Evolutionary conservation across 92 coral and sea anemone species (phyloP).

Genomic region (Siderastrea radians): DNA sequence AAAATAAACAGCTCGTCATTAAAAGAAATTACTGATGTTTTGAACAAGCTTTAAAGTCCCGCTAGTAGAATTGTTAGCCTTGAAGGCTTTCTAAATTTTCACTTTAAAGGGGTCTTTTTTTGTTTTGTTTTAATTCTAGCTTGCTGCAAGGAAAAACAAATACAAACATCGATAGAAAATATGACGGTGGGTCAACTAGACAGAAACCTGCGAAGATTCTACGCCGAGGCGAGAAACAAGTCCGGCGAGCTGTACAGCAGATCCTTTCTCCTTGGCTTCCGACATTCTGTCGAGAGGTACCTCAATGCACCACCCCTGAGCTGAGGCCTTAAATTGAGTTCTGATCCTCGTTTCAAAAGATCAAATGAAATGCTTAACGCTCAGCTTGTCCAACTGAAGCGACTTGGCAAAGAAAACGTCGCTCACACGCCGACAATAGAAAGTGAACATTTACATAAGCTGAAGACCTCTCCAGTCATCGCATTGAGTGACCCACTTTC

Average conservation of each 20-base stretch:
- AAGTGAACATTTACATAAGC: conserved; percentile 34
- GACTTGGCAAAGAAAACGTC: conserved; percentile 59
- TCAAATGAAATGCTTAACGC: conserved; percentile 46
- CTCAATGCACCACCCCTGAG: conserved; percentile 51
- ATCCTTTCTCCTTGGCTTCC: conserved; percentile 37
- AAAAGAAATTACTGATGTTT: too few relatives aligned
- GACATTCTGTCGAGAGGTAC: conserved; percentile 47
- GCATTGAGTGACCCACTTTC: conserved; percentile 21
- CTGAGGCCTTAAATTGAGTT: conserved; percentile 11
- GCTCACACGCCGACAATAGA: conserved; percentile 67
- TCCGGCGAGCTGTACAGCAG: conserved; percentile 34
- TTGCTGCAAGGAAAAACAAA: conserved; percentile 37
- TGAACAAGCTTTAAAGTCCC: too few relatives aligned
- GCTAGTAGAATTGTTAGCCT: too few relatives aligned
- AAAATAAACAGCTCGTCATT: too few relatives aligned
- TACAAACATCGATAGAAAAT: conserved; percentile 26
- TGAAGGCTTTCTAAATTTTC: too few relatives aligned
- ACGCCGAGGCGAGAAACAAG: conserved; percentile 49
- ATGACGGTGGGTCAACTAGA: conserved; percentile 49
- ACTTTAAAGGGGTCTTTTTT: background rate
- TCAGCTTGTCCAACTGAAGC: conserved; percentile 26
- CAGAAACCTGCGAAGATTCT: conserved; percentile 50
- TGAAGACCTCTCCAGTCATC: conserved; percentile 31
- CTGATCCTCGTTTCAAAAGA: conserved; percentile 29
- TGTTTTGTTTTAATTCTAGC: background rate